These are phyloP conservation scores for Choristoneura fumiferana DNA, from an alignment of 1,140 invertebrate species.

Conservation along the genomic window DNA sequence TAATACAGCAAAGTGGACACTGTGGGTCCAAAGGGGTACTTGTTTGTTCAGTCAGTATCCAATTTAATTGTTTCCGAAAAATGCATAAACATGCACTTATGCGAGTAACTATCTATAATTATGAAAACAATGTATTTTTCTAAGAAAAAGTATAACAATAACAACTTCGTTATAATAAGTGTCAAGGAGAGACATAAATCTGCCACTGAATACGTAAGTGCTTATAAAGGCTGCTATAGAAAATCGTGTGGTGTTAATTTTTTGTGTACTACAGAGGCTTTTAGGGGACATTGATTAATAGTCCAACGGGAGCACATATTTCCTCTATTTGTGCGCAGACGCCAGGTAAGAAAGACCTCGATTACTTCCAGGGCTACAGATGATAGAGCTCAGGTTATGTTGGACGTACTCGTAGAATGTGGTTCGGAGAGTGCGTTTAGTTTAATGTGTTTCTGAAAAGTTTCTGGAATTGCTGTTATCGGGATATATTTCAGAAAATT, in stretches of 20 bases:
- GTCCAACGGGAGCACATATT: constrained; percentile 42
- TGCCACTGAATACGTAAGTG: constrained; percentile 19
- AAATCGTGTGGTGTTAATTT: constrained; percentile 50
- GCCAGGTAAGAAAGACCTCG: constrained; percentile 14
- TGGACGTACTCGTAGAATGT: not conserved
- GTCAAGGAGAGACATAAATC: constrained; percentile 15
- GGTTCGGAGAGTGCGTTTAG: not conserved
- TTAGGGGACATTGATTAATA: constrained; percentile 62
- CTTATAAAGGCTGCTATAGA: constrained; percentile 26
- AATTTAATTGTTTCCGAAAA: too few species aligned
- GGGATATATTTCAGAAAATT: too few species aligned
- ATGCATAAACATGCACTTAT: too few species aligned
- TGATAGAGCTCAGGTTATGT: not conserved
- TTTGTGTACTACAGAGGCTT: constrained; percentile 54
- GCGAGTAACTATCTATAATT: too few species aligned
- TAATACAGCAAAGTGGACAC: too few species aligned
- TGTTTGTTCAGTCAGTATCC: too few species aligned
- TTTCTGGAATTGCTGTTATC: constrained; percentile 9
- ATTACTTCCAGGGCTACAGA: not conserved
- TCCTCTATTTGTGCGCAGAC: constrained; percentile 37
- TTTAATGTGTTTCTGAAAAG: constrained; percentile 5
- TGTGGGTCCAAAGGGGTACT: too few species aligned
- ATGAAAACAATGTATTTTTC: too few species aligned
- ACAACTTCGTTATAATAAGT: not conserved
- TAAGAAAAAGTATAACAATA: not conserved